Percentiles rank a stretch among this genome's conserved stretches.
Evolutionary conservation across 2,113 vertebrate species (phyloP).

Genomic region (Geococcyx californianus): DNA sequence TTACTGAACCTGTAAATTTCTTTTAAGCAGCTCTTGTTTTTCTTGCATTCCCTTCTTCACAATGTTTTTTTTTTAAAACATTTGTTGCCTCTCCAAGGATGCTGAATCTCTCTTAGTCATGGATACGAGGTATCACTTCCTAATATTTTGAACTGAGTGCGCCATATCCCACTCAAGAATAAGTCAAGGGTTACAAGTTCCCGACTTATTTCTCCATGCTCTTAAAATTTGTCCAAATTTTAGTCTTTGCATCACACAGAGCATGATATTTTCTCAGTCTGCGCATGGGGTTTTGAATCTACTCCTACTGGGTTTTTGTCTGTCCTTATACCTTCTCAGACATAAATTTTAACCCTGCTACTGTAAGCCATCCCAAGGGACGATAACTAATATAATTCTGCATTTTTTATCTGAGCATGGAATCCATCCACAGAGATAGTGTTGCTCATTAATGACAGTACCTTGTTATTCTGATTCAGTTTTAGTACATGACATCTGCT

Average conservation of each 20-base stretch:
- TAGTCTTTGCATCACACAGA: neutral
- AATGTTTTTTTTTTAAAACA: neutral
- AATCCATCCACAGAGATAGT: neutral
- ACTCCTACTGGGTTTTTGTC: neutral
- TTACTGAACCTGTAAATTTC: neutral
- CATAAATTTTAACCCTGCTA: neutral
- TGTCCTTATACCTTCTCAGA: neutral
- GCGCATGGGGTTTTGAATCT: neutral
- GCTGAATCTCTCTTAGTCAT: neutral
- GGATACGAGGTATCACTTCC: neutral
- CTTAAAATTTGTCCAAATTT: neutral
- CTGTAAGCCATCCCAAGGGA: neutral
- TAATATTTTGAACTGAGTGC: neutral
- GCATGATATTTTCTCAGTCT: neutral
- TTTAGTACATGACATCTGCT: constrained; percentile 33
- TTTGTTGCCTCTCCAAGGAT: neutral
- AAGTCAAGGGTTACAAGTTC: neutral
- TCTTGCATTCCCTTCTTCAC: neutral
- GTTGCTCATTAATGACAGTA: constrained; percentile 33
- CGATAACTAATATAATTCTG: neutral
- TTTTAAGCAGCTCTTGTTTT: neutral
- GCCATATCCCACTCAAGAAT: neutral
- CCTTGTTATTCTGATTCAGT: constrained; percentile 38
- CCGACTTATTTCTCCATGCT: neutral
- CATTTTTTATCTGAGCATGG: neutral